Evolutionary conservation across 1,140 invertebrate genomes (phyloP).

Genomic region (Drosophila tani): DNA sequence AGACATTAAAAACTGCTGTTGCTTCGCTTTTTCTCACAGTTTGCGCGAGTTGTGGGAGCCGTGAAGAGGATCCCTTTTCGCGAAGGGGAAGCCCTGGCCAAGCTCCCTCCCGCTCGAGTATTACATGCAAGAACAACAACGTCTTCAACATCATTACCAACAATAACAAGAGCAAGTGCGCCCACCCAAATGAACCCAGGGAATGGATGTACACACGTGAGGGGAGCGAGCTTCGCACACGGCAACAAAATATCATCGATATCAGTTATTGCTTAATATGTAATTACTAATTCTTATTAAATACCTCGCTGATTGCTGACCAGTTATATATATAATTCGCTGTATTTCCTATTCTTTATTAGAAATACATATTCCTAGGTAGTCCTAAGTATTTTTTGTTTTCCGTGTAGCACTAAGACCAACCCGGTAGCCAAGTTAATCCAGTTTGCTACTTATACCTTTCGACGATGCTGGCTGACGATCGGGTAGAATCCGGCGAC

Average conservation of each 20-base stretch:
- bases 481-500: constrained; percentile 13
- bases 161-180: constrained; percentile 76
- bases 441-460: constrained; percentile 27
- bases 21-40: constrained; percentile 38
- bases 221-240: neutral
- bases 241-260: neutral
- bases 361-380: no score
- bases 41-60: constrained; percentile 39
- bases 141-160: constrained; percentile 74
- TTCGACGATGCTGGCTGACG: neutral
- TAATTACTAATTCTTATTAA: no score
- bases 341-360: neutral
- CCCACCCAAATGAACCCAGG: constrained; percentile 57
- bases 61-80: constrained; percentile 9
- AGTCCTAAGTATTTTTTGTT: neutral
- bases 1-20: constrained; percentile 66
- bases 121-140: constrained; percentile 77
- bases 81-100: neutral
- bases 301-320: no score
- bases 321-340: no score
- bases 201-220: neutral
- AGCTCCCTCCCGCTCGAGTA: constrained; percentile 14
- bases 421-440: constrained; percentile 61
- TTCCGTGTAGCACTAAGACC: neutral
- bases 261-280: no score